These are phyloP conservation scores for Parasteatoda tepidariorum DNA, from an alignment of 1,140 invertebrate genomes.

Conservation along the genomic window DNA sequence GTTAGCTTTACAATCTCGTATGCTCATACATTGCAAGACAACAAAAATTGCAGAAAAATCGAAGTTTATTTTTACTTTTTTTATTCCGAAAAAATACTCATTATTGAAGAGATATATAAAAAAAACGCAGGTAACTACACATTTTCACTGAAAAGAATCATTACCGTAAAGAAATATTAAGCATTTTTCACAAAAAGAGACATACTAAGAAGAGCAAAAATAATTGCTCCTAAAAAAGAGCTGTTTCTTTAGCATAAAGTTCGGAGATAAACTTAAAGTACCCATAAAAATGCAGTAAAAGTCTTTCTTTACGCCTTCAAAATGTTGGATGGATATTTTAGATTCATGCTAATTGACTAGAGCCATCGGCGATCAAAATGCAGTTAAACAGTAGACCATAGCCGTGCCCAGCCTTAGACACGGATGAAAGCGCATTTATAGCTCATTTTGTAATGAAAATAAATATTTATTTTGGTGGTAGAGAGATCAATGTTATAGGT, in stretches of 20 bases:
- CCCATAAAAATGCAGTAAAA: conserved; percentile 43
- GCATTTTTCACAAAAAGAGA: neutral
- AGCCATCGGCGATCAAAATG: conserved; percentile 9
- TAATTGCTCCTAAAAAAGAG: conserved; percentile 40
- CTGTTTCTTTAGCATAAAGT: conserved; percentile 49
- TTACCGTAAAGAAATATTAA: neutral
- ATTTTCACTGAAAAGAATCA: neutral
- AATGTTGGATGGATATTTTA: neutral
- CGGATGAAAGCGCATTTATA: too few relatives aligned
- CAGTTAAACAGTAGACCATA: conserved; percentile 10
- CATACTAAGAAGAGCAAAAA: neutral
- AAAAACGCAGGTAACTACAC: too few relatives aligned
- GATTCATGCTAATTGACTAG: conserved; percentile 28
- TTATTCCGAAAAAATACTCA: too few relatives aligned
- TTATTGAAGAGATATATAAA: too few relatives aligned
- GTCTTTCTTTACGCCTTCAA: neutral
- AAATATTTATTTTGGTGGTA: too few relatives aligned
- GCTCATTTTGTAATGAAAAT: too few relatives aligned
- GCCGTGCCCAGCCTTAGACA: too few relatives aligned
- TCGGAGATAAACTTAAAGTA: conserved; percentile 44
- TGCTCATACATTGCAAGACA: too few relatives aligned
- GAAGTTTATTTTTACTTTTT: too few relatives aligned
- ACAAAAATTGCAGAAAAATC: too few relatives aligned
- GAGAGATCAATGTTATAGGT: too few relatives aligned
- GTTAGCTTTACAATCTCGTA: too few relatives aligned